Evolutionary conservation across 2,797 vertebrate genomes (phyloP).

Genomic region (Tolypeutes matacus): DNA sequence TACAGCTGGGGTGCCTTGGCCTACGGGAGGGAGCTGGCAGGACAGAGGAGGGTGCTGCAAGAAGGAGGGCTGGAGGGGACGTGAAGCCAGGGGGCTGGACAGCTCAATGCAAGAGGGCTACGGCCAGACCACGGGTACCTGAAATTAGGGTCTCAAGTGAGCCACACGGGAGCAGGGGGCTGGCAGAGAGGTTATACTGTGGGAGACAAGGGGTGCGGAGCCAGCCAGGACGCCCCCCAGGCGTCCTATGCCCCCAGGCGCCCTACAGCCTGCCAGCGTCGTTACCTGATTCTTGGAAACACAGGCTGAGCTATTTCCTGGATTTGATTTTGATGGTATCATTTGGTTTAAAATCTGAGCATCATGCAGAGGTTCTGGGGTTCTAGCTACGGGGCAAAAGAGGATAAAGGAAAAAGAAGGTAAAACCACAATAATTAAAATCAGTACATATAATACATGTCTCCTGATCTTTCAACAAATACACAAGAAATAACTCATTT

Average conservation of each 20-base stretch:
- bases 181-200: neutral
- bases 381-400: constrained; percentile 76
- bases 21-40: neutral
- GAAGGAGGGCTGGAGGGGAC: neutral
- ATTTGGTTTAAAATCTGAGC: constrained; percentile 90
- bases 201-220: neutral
- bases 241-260: neutral
- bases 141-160: neutral
- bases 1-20: neutral
- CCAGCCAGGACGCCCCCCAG: neutral
- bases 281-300: constrained; percentile 87
- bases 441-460: constrained; percentile 14
- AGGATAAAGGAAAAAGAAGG: neutral
- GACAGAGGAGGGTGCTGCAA: neutral
- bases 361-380: constrained; percentile 88
- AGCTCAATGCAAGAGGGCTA: neutral
- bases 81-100: neutral
- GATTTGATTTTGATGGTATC: constrained; percentile 76
- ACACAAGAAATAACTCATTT: constrained; percentile 32
- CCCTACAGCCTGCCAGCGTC: neutral
- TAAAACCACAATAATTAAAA: constrained; percentile 60
- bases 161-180: neutral
- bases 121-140: neutral
- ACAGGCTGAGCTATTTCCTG: neutral
- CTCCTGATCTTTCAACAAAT: neutral